These are phyloP conservation scores for Urocynchramus pylzowi DNA, from an alignment of 2,113 vertebrate species.

Conservation along the genomic window DNA sequence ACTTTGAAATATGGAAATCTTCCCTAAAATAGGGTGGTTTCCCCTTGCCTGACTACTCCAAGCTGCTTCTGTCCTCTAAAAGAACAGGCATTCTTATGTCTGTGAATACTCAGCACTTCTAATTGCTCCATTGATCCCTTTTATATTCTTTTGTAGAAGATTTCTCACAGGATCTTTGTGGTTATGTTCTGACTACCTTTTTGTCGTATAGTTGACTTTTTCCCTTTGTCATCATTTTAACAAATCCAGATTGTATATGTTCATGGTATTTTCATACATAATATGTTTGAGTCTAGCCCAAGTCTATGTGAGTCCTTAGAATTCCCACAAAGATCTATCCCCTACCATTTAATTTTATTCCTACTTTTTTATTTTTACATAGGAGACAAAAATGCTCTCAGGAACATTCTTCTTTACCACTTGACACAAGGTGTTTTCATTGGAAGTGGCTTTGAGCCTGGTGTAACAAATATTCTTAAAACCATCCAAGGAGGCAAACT, in stretches of 20 bases:
- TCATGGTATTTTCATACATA: neutral
- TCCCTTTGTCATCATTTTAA: neutral
- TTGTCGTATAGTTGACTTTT: neutral
- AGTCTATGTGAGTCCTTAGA: neutral
- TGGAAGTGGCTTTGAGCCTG: slow-evolving; percentile 88
- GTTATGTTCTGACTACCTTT: neutral
- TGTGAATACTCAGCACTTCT: neutral
- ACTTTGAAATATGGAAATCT: neutral
- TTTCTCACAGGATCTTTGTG: neutral
- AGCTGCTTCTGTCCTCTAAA: neutral
- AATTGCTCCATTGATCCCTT: rapidly evolving
- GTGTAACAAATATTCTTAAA: slow-evolving; percentile 93
- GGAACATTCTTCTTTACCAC: slow-evolving; percentile 91
- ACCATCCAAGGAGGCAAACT: slow-evolving; percentile 89
- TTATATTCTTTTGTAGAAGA: neutral
- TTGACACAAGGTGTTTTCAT: slow-evolving; percentile 86
- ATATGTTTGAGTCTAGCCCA: neutral
- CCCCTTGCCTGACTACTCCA: neutral
- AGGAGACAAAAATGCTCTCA: slow-evolving; percentile 89
- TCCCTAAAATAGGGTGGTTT: neutral
- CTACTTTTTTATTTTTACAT: neutral
- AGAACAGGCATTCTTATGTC: no score
- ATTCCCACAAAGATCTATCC: neutral
- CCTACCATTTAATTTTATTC: neutral
- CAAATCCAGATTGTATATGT: neutral